phyloP scores from a whole-genome alignment of 2,888 invertebrate species.

The Thera obeliscata region DNA sequence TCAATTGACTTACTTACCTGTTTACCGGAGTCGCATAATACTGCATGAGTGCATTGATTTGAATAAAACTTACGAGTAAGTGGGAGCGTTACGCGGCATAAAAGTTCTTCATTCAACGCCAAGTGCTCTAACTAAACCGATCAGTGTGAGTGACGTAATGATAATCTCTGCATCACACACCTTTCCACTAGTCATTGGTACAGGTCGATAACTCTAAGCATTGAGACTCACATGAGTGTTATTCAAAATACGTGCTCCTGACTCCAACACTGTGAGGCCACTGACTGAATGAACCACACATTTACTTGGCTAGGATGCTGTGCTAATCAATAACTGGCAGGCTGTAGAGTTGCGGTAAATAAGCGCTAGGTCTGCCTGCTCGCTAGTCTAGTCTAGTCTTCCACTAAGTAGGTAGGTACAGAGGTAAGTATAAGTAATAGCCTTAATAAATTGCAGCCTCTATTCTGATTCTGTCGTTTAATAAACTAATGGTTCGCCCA shows the following conservation, averaged over 20 bases:
- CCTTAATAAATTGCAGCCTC: no score
- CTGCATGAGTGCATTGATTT: constrained; percentile 20
- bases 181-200: neutral
- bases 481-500: no score
- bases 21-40: neutral
- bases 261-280: constrained; percentile 49
- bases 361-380: constrained; percentile 33
- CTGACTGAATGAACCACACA: constrained; percentile 46
- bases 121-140: constrained; percentile 7
- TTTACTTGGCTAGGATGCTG: constrained; percentile 8
- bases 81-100: constrained; percentile 5
- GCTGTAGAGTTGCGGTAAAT: constrained; percentile 14
- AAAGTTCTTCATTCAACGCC: constrained; percentile 16
- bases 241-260: constrained; percentile 47
- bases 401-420: neutral
- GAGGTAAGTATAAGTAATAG: no score
- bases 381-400: neutral
- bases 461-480: no score
- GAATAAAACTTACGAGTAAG: constrained; percentile 15
- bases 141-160: neutral
- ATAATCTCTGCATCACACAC: neutral
- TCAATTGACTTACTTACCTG: neutral
- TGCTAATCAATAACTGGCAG: constrained; percentile 15
- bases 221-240: constrained; percentile 54
- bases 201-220: neutral